Conservation (phyloP, 2,113 vertebrate genomes). For the Ciconia stormi region DNA sequence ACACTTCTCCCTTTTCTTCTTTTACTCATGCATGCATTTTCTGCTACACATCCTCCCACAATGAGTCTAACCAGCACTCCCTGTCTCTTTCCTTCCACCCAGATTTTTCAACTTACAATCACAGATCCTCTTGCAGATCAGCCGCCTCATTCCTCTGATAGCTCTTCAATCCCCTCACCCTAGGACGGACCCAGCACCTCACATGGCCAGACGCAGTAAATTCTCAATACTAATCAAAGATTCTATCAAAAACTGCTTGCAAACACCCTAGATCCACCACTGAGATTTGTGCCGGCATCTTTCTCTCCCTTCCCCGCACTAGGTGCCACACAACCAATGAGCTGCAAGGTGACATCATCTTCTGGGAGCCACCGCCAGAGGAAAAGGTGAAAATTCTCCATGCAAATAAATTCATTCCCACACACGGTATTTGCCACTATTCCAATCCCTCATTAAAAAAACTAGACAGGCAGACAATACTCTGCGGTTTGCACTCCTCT, state of each 20-base stretch:
- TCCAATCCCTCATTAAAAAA: not conserved
- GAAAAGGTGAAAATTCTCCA: conserved; percentile 83
- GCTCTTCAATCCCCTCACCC: conserved; percentile 77
- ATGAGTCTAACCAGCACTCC: conserved; percentile 74
- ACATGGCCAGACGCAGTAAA: conserved; percentile 75
- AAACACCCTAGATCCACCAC: conserved; percentile 75
- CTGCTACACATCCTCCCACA: conserved; percentile 76
- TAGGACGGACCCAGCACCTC: conserved; percentile 71
- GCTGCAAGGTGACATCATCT: conserved; percentile 92
- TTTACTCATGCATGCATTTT: conserved; percentile 71
- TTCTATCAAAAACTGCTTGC: conserved; percentile 66
- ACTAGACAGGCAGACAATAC: not conserved
- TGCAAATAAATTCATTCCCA: conserved; percentile 76
- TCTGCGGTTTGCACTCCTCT: not conserved
- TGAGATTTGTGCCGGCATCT: conserved; percentile 83
- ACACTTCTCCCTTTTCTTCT: conserved; percentile 57
- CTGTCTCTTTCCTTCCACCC: conserved; percentile 75
- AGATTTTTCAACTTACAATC: conserved; percentile 94
- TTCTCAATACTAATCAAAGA: conserved; percentile 67
- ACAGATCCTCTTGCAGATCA: conserved; percentile 98
- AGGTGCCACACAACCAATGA: conserved; percentile 87
- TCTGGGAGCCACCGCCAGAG: conserved; percentile 85
- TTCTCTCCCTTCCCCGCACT: conserved; percentile 83
- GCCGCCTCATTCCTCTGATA: conserved; percentile 91
- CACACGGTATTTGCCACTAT: conserved; percentile 3